Base-by-base conservation (phyloP, 1,140 invertebrate genomes). In the Ips nitidus region DNA sequence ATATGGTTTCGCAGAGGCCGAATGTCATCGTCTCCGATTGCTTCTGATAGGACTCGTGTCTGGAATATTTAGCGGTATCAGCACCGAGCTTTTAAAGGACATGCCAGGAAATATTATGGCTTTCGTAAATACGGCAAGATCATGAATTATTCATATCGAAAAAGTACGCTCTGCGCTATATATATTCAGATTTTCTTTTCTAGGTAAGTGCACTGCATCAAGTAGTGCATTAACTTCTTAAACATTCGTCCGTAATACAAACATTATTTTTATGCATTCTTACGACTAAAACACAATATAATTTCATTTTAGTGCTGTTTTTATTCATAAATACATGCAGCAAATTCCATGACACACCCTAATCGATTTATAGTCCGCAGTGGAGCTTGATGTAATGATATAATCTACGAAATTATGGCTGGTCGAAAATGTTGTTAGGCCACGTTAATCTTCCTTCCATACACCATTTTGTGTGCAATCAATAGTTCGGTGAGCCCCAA, bases 11-110 rank as follows among this genome's bases (percentile, higher is more conserved):
- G n/a, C 38, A n/a, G 38, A 22, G 38, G n/a, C 53, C n/a, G 38
- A 56, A 39, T 56, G 53, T 56, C 53, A 56, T 56, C 53, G 53
- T 37, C n/a, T 56, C 5, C 53, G n/a, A 56, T 56, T 56, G 38
- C 7, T 37, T 56, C 22, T 56, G 53, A 56, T 56, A 56, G 53
- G 38, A 37, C 38, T 56, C 53, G 53, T 39, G 53, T 56, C 38
- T 37, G 53, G 53, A 56, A 56, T 56, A 56, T 56, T 56, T 56
- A 56, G 53, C 37, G 38, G 36, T 56, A 56, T 56, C n/a, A 22
- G 53, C 36, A 37, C n/a, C 53, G 53, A 50, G 45, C 45, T 50
- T 50, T 50, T 8, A 50, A 50, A 50, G 45, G 45, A 50, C 45
- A 50, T 50, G 45, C 45, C 45, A 22, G 45, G 45, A 50, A 50